A percentile compares a stretch with the other conserved stretches of the same genome.
phyloP scores from a whole-genome alignment of 2,113 vertebrate species.

The Phoenicopterus ruber region DNA sequence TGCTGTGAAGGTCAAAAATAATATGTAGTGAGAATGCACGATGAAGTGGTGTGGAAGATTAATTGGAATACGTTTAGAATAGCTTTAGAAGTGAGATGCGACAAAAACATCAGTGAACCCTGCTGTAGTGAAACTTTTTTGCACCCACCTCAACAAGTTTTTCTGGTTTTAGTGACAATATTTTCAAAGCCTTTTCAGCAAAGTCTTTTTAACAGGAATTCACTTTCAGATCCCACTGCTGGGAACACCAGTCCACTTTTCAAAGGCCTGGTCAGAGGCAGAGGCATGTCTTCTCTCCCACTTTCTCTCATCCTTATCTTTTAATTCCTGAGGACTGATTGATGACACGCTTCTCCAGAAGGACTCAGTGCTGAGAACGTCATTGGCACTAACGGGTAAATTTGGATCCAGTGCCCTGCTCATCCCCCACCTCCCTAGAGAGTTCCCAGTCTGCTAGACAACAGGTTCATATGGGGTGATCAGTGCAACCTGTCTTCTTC shows the following conservation, averaged over 20 bases:
- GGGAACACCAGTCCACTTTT: not conserved
- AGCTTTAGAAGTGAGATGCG: not conserved
- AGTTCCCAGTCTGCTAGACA: not conserved
- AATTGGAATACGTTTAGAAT: not conserved
- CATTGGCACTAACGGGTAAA: not conserved
- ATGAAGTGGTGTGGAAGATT: not conserved
- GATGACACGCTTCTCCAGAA: not conserved
- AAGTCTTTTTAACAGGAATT: not conserved
- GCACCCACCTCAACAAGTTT: not conserved
- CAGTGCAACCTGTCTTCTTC: not conserved
- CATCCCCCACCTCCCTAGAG: not conserved
- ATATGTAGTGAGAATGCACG: not conserved
- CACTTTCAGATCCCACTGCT: not conserved
- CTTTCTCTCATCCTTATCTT: not conserved
- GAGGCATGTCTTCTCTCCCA: not conserved
- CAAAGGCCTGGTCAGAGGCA: not conserved
- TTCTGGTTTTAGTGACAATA: not conserved
- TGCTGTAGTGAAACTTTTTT: not conserved
- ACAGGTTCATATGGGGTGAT: not conserved
- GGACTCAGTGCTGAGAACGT: not conserved
- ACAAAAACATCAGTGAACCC: not conserved
- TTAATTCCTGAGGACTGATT: not conserved
- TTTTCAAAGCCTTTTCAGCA: not conserved
- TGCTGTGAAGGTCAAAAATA: conserved; percentile 11
- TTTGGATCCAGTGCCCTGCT: not conserved